Evolutionary conservation across 2,113 vertebrate genomes (phyloP).

Genomic region (Neodon shergylaensis): DNA sequence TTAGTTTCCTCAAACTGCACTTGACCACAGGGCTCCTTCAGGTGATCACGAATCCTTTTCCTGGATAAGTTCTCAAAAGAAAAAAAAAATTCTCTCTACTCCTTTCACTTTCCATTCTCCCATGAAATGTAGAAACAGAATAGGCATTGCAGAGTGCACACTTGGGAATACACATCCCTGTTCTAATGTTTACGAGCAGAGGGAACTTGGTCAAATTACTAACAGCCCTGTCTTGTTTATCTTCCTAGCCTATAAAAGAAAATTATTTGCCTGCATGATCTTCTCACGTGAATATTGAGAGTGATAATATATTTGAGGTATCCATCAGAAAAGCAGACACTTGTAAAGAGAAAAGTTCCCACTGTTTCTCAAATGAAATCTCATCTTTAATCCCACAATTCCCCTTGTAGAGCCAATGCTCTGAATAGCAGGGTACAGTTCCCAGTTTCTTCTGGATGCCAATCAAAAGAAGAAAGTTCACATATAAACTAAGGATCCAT

Average conservation of each 20-base stretch:
- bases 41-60: not conserved
- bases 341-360: not conserved
- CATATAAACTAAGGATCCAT: not conserved
- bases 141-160: not conserved
- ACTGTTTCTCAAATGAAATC: not conserved
- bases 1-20: constrained; percentile 19
- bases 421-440: not conserved
- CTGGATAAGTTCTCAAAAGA: constrained; percentile 1
- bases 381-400: not conserved
- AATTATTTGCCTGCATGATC: not conserved
- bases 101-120: not conserved
- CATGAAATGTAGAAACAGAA: not conserved
- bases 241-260: not conserved
- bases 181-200: not conserved
- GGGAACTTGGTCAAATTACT: not conserved
- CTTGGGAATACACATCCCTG: constrained; percentile 2
- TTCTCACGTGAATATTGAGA: not conserved
- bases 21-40: not conserved
- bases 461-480: not conserved
- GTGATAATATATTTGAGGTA: not conserved
- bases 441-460: not conserved
- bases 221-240: not conserved
- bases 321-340: not conserved
- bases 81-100: not conserved
- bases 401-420: not conserved